These are phyloP conservation scores for Eupithecia tripunctaria DNA, from an alignment of 2,888 invertebrate species.

Conservation along the genomic window DNA sequence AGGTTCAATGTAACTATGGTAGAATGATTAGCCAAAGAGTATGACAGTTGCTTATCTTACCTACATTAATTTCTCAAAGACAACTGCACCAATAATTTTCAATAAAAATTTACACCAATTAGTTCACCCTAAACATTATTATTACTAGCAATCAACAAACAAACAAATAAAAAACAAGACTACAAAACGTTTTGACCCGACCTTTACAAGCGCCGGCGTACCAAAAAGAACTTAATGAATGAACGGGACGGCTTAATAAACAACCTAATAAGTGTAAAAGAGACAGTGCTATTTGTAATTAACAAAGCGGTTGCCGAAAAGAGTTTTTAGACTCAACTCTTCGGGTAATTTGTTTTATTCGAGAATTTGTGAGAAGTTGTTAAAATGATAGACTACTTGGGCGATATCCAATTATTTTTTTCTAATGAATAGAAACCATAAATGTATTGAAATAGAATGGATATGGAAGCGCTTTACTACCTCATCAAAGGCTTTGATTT, in stretches of 20 bases:
- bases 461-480: conserved; percentile 28
- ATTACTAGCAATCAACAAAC: conserved; percentile 78
- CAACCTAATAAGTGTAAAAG: conserved; percentile 44
- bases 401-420: conserved; percentile 48
- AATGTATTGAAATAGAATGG: conserved; percentile 33
- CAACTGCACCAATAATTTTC: conserved; percentile 62
- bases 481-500: conserved; percentile 9
- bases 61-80: conserved; percentile 4
- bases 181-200: conserved; percentile 79
- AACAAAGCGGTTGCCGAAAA: conserved; percentile 81
- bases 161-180: conserved; percentile 67
- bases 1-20: background rate
- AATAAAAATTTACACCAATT: conserved; percentile 83
- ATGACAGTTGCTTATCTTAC: background rate
- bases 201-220: conserved; percentile 75
- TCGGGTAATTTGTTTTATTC: conserved; percentile 71
- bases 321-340: conserved; percentile 65
- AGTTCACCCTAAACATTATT: conserved; percentile 78
- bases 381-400: conserved; percentile 46
- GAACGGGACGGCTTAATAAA: conserved; percentile 48
- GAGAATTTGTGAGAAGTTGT: conserved; percentile 66
- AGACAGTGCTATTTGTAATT: conserved; percentile 62
- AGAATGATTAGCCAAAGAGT: background rate
- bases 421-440: conserved; percentile 39
- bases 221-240: conserved; percentile 45